Evolutionary conservation across 2,797 vertebrate species (phyloP).

Genomic region (Phoeniculus purpureus): DNA sequence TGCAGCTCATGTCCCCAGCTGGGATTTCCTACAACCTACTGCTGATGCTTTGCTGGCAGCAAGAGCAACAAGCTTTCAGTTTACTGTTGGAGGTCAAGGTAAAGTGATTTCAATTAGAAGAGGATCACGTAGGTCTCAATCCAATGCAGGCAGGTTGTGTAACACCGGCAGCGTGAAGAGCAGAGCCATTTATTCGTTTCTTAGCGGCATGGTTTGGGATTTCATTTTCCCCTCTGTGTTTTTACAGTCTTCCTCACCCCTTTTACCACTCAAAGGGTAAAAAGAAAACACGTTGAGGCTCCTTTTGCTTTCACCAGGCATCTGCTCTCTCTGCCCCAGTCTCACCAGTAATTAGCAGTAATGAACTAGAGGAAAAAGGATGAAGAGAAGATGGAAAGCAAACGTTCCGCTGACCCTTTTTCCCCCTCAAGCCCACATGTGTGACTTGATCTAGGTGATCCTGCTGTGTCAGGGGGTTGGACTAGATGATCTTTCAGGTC

Average conservation of each 20-base stretch:
- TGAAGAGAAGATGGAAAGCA: neutral
- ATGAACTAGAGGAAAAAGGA: neutral
- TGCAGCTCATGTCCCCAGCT: constrained; percentile 29
- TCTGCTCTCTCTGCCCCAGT: neutral
- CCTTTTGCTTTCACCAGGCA: neutral
- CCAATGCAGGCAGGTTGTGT: constrained; percentile 74
- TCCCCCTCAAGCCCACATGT: neutral
- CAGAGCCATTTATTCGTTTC: constrained; percentile 71
- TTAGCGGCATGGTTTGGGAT: constrained; percentile 29
- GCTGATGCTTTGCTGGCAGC: constrained; percentile 57
- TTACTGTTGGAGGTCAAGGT: constrained; percentile 75
- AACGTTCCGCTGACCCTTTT: neutral
- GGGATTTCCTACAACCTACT: constrained; percentile 67
- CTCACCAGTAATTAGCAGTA: neutral
- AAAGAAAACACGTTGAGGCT: neutral
- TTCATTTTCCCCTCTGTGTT: neutral
- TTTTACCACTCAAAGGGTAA: neutral
- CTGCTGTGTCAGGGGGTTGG: too few relatives aligned
- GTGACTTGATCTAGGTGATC: too few relatives aligned
- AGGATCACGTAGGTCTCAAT: constrained; percentile 77
- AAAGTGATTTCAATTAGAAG: constrained; percentile 80
- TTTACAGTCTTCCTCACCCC: neutral
- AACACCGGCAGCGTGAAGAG: constrained; percentile 27
- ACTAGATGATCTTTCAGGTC: too few relatives aligned
- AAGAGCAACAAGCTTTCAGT: constrained; percentile 71